Evolutionary conservation across 2,113 vertebrate genomes (phyloP), one percentile per base, ranked within the genome.

Genomic region (Phylloscopus trochilus): DNA sequence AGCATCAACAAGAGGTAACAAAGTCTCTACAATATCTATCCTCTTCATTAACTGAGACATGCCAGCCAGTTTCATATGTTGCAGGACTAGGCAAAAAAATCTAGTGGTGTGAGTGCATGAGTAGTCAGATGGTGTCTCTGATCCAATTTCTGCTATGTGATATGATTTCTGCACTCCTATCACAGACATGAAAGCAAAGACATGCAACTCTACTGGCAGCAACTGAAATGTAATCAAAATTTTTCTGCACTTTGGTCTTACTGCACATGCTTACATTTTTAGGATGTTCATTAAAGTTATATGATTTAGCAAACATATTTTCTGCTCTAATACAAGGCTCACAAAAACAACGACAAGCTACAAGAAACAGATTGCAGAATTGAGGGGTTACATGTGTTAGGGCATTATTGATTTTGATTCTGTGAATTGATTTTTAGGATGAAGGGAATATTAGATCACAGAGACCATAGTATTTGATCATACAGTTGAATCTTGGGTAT

Each of bases 371-470:
- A 59, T 68, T 93, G 89, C 80, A 90, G 41, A 96, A 60, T 1
- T 72, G 64, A 53, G 37, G 62, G 37, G n/a, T 30, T 93, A 78
- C 0, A 0, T 27, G 19, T 63, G 41, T 55, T 78, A 68, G 33
- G 52, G 52, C 43, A 59, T 47, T 83, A 37, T n/a, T 89, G 64
- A 74, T 66, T 74, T 55, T 27, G 72, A 92, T 83, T 83, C 62
- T 46, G 28, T 44, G 72, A 88, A 94, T 33, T 64, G 73, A 84
- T 86, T 92, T 70, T 72, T 75, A 84, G 44, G 83, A 94, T 76
- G 56, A 94, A 94, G 33, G 31, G 87, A 93, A 89, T 93, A 91
- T 84, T 86, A 91, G 83, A 93, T 92, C 86, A 96, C 43, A 95
- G 56, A 83, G 23, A n/a, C 30, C 24, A 33, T 2, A 62, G 26